A percentile compares a stretch with the other conserved stretches of the same genome.
These are phyloP conservation scores for Clitarchus hookeri DNA, from an alignment of 2,888 invertebrate species.

Conservation along the genomic window DNA sequence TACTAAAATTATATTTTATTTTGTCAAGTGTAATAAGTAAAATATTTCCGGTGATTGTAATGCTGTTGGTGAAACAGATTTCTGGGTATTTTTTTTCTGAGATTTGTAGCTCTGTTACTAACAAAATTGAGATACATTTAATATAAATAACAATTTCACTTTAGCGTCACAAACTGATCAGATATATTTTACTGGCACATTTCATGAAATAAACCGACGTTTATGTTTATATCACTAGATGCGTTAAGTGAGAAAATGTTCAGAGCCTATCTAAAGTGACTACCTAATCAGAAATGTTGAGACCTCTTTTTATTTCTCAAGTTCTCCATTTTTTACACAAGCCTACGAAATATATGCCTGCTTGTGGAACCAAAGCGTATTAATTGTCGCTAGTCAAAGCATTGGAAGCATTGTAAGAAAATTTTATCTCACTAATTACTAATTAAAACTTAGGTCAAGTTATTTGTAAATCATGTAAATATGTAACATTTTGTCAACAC, in stretches of 20 bases:
- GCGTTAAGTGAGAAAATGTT: not conserved
- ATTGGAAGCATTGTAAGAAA: not conserved
- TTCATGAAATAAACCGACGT: no score
- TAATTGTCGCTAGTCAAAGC: slow-evolving; percentile 42
- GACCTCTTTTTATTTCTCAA: not conserved
- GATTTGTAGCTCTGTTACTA: no score
- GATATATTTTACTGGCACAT: no score
- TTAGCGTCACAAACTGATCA: no score
- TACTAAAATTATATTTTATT: no score
- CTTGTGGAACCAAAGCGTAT: slow-evolving; percentile 38
- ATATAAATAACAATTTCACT: no score
- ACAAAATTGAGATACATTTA: no score
- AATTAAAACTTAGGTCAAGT: not conserved
- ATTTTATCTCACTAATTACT: not conserved
- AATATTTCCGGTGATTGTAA: no score
- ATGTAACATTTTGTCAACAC: not conserved
- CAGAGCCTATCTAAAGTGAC: not conserved
- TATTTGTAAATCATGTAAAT: slow-evolving; percentile 2
- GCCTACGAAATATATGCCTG: not conserved
- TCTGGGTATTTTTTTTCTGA: no score
- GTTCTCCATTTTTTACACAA: not conserved
- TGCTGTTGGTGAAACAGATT: no score
- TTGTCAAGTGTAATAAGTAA: no score
- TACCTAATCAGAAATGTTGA: not conserved
- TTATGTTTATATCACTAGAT: not conserved